A percentile compares a stretch with the other conserved stretches of the same genome.
Evolutionary conservation across 2,888 invertebrate species (phyloP).

Genomic region (Polydrusus cervinus): DNA sequence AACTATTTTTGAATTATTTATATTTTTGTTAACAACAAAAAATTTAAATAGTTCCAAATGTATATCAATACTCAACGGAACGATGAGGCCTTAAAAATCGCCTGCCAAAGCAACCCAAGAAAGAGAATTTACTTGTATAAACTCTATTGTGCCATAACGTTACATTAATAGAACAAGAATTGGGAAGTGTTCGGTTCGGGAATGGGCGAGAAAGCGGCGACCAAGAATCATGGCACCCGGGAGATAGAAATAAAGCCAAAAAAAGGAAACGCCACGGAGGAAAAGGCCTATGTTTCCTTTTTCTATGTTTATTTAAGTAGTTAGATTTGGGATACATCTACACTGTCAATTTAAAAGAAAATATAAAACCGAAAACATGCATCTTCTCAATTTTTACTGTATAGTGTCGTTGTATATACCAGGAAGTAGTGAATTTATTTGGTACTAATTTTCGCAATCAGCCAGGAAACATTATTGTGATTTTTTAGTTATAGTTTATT

Average conservation of each 20-base stretch:
- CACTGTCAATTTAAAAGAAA: not conserved
- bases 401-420: no score
- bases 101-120: constrained; percentile 64
- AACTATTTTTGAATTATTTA: no score
- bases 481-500: no score
- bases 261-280: constrained; percentile 41
- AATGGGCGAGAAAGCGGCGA: constrained; percentile 67
- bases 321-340: constrained; percentile 47
- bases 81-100: no score
- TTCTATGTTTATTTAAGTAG: constrained; percentile 52
- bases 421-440: no score
- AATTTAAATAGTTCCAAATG: no score
- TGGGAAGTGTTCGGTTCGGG: constrained; percentile 68
- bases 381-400: no score
- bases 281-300: constrained; percentile 38
- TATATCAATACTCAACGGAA: no score
- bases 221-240: constrained; percentile 71
- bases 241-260: constrained; percentile 62
- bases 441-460: no score
- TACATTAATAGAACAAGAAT: constrained; percentile 71
- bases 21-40: no score
- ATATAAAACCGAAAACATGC: not conserved
- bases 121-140: constrained; percentile 64
- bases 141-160: constrained; percentile 70
- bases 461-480: no score